Evolutionary conservation across 2,113 vertebrate species (phyloP).

Genomic region (Apus apus): DNA sequence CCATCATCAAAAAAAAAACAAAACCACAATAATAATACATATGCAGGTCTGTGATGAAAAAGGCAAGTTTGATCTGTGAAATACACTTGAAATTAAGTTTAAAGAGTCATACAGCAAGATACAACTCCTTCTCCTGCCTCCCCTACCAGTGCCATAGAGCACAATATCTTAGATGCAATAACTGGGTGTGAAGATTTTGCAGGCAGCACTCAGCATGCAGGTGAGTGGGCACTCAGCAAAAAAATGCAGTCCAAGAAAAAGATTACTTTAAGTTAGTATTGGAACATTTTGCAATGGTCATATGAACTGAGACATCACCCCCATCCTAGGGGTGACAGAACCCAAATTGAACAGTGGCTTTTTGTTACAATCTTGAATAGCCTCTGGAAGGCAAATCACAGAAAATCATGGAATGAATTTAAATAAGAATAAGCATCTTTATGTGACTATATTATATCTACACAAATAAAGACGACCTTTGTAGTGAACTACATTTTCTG

Average conservation of each 20-base stretch:
- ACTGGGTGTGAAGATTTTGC: constrained; percentile 19
- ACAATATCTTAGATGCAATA: background rate
- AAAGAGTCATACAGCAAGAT: background rate
- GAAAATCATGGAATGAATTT: background rate
- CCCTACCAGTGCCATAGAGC: background rate
- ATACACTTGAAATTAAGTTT: background rate
- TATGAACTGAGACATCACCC: background rate
- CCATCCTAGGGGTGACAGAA: background rate
- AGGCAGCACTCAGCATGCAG: background rate
- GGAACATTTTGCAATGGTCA: background rate
- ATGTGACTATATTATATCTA: background rate
- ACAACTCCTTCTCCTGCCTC: background rate
- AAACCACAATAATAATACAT: background rate
- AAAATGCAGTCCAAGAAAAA: background rate
- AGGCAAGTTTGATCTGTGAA: background rate
- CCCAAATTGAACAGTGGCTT: constrained; percentile 3
- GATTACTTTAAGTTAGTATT: background rate
- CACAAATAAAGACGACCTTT: background rate
- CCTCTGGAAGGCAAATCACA: background rate
- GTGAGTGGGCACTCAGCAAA: background rate
- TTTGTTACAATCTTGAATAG: constrained; percentile 51
- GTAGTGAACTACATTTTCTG: background rate
- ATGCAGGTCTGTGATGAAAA: background rate
- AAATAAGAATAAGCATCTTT: constrained; percentile 12
- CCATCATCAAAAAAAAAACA: background rate